Percentiles rank a stretch among this genome's conserved stretches.
Evolutionary conservation across 2,113 vertebrate species (phyloP).

Genomic region (pig (Sus scrofa)): T2T-Sscrofa CM000819.6:52582001-52582500

Average conservation of each 20-base stretch:
- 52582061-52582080: no score
- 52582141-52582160: no score
- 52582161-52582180: no score
- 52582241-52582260: not conserved
- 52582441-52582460: not conserved
- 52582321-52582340: not conserved
- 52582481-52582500: not conserved
- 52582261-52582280: not conserved
- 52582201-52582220: not conserved
- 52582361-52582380: not conserved
- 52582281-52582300: not conserved
- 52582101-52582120: no score
- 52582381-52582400: not conserved
- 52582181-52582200: no score
- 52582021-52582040: no score
- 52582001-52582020: no score
- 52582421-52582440: not conserved
- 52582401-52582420: not conserved
- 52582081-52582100: no score
- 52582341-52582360: not conserved
- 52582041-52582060: no score
- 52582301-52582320: not conserved
- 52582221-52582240: not conserved
- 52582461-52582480: not conserved
- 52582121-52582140: no score